A percentile compares a stretch with the other conserved stretches of the same genome.
phyloP scores from a whole-genome alignment of 2,888 invertebrate genomes.

The Amblyjoppa fuscipennis region DNA sequence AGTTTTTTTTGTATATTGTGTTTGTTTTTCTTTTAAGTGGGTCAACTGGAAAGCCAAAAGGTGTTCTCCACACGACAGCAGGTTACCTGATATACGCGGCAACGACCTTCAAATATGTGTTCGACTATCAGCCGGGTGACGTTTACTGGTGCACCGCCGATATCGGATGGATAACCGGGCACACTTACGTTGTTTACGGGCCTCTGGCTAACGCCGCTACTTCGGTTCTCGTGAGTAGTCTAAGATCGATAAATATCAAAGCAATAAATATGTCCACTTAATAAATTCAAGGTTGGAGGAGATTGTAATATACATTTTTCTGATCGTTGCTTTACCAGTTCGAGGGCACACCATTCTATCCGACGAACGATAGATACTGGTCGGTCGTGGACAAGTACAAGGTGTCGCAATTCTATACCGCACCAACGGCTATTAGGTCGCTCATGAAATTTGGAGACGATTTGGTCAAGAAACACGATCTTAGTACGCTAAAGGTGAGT shows the following conservation, averaged over 20 bases:
- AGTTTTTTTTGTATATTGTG: not conserved
- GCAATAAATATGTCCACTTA: not conserved
- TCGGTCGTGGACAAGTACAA: slow-evolving; percentile 96
- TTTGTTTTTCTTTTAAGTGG: slow-evolving; percentile 86
- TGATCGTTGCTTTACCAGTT: slow-evolving; percentile 88
- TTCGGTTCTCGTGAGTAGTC: slow-evolving; percentile 93
- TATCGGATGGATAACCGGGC: slow-evolving; percentile 98
- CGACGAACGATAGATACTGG: slow-evolving; percentile 98
- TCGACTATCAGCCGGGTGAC: slow-evolving; percentile 95
- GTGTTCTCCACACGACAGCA: slow-evolving; percentile 97
- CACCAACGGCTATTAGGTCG: slow-evolving; percentile 98
- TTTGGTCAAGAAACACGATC: slow-evolving; percentile 89
- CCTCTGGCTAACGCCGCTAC: slow-evolving; percentile 97
- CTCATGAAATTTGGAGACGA: slow-evolving; percentile 98
- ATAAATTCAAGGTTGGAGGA: not conserved
- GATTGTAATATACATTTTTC: slow-evolving; percentile 18
- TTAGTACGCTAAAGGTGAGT: slow-evolving; percentile 85
- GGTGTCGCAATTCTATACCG: slow-evolving; percentile 98
- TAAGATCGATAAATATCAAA: not conserved
- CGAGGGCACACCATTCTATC: slow-evolving; percentile 98
- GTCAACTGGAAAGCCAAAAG: slow-evolving; percentile 99
- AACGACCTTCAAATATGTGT: slow-evolving; percentile 97
- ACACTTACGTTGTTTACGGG: slow-evolving; percentile 97
- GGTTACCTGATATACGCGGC: slow-evolving; percentile 98
- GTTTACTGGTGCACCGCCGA: slow-evolving; percentile 98